Conservation (phyloP, 1,140 invertebrate species). For the Cydia splendana region DNA sequence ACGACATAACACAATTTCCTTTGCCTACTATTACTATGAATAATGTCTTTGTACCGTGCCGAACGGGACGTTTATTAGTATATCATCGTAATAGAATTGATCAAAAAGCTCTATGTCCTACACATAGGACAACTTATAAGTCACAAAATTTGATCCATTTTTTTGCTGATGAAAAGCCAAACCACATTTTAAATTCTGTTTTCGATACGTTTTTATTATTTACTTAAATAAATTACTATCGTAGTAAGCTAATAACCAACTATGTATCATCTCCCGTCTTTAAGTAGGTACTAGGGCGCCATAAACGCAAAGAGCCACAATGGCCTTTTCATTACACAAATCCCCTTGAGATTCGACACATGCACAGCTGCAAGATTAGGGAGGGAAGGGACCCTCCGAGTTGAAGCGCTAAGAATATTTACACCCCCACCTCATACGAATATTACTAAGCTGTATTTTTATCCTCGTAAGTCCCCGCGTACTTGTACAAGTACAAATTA, state of each 20-base stretch:
- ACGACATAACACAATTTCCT: too few species aligned
- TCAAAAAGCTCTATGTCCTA: background rate
- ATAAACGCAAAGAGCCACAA: slow-evolving; percentile 25
- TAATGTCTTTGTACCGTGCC: too few species aligned
- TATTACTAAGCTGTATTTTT: background rate
- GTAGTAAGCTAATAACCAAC: background rate
- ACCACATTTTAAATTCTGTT: too few species aligned
- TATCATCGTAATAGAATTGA: background rate
- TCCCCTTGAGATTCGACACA: slow-evolving; percentile 31
- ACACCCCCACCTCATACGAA: background rate
- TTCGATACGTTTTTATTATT: background rate
- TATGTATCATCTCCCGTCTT: background rate
- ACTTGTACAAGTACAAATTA: too few species aligned
- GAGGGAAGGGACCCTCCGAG: slow-evolving; percentile 21
- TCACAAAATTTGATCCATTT: too few species aligned
- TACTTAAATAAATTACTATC: background rate
- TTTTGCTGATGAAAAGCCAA: too few species aligned
- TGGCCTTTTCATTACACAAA: slow-evolving; percentile 24
- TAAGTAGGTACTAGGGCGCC: background rate
- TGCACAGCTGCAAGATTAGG: slow-evolving; percentile 12
- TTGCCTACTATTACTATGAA: too few species aligned
- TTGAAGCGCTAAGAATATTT: slow-evolving; percentile 14
- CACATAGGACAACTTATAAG: background rate
- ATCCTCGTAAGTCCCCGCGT: too few species aligned
- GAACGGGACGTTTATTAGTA: too few species aligned